Evolutionary conservation across 2,797 vertebrate genomes (phyloP).

Genomic region (Galago senegalensis): DNA sequence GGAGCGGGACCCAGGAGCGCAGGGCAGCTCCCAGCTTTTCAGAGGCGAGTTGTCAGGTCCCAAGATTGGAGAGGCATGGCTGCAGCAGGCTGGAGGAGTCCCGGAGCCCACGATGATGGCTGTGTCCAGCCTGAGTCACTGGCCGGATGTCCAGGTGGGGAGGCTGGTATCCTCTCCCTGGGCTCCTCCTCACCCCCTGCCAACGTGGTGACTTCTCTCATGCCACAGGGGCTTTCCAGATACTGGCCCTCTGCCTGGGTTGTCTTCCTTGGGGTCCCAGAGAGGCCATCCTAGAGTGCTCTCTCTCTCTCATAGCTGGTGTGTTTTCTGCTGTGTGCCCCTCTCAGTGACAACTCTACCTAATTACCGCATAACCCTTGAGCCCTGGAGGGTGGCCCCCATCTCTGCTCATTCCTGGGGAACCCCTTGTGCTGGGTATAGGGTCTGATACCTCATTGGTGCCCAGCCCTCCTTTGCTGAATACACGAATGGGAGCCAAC

Average conservation of each 20-base stretch:
- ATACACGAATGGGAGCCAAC: rapidly evolving
- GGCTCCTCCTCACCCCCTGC: not conserved
- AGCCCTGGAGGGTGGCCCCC: not conserved
- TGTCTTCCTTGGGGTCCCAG: not conserved
- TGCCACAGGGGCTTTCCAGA: not conserved
- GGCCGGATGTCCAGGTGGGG: no score
- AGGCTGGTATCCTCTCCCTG: not conserved
- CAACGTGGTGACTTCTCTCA: not conserved
- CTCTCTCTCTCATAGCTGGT: not conserved
- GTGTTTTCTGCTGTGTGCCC: not conserved
- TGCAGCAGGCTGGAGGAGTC: not conserved
- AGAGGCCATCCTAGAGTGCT: not conserved
- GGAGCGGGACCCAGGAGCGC: not conserved
- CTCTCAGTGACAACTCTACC: not conserved
- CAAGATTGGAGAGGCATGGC: rapidly evolving
- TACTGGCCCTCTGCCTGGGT: not conserved
- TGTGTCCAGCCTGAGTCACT: not conserved
- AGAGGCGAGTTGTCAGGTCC: not conserved
- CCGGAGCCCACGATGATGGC: rapidly evolving
- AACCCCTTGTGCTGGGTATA: not conserved
- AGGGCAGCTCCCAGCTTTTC: not conserved
- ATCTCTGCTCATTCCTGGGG: not conserved
- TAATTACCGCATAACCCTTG: no score
- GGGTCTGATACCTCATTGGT: not conserved
- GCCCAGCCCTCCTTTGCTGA: not conserved